These are phyloP conservation scores for Cheirogaleus medius DNA, from an alignment of 2,113 vertebrate genomes.

Conservation along the genomic window DNA sequence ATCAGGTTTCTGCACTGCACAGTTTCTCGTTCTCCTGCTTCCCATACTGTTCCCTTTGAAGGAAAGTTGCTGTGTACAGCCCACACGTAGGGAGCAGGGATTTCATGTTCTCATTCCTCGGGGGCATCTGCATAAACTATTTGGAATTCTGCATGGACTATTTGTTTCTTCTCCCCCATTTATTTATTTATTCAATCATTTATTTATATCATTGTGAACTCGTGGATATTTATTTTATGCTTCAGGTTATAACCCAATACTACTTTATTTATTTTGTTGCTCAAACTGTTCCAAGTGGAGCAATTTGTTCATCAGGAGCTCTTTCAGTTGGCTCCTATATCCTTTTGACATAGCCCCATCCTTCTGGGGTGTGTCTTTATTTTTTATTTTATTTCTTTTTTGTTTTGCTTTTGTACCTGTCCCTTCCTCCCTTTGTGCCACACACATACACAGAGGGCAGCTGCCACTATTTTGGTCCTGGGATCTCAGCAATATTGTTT, in stretches of 20 bases:
- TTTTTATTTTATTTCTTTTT: not conserved
- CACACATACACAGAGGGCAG: not conserved
- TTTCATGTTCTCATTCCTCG: not conserved
- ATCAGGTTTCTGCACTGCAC: fast-evolving
- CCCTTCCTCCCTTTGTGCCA: fast-evolving
- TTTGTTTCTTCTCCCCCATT: not conserved
- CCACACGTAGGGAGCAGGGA: not conserved
- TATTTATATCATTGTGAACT: not conserved
- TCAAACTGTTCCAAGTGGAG: not conserved
- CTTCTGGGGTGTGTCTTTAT: not conserved
- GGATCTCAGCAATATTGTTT: not conserved
- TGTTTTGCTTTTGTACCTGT: not conserved
- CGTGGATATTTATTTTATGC: not conserved
- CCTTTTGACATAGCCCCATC: fast-evolving
- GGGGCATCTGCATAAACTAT: not conserved
- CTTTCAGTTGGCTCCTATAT: not conserved
- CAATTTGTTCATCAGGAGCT: not conserved
- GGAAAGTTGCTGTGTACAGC: not conserved
- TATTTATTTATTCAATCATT: not conserved
- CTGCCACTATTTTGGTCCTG: not conserved
- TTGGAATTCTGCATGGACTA: not conserved
- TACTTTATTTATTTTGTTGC: not conserved
- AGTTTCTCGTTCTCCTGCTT: not conserved
- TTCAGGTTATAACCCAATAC: not conserved
- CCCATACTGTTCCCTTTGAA: not conserved